These are phyloP conservation scores for Proterorhinus semilunaris DNA, from an alignment of 2,113 vertebrate genomes.

Conservation along the genomic window DNA sequence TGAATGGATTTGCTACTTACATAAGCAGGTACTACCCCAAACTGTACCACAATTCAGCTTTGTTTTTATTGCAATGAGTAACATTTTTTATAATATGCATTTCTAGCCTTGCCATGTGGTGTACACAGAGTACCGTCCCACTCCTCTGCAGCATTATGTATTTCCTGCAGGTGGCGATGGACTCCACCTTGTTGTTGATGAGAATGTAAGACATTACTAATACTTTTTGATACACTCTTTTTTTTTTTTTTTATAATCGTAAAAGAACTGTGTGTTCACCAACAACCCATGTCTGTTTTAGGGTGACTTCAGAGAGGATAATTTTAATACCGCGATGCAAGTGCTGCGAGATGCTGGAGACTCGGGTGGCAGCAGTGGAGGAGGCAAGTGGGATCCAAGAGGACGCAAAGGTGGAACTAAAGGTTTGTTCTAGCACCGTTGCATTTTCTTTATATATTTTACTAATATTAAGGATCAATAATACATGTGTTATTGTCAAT, in stretches of 20 bases:
- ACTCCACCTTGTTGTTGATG: conserved; percentile 96
- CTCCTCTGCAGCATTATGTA: conserved; percentile 96
- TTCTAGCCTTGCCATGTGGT: conserved; percentile 93
- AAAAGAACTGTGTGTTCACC: neutral
- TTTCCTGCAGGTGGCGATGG: conserved; percentile 98
- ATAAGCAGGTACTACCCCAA: conserved; percentile 84
- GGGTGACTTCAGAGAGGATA: conserved; percentile 98
- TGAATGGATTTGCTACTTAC: conserved; percentile 98
- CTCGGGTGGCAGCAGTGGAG: conserved; percentile 79
- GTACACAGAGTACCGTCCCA: conserved; percentile 96
- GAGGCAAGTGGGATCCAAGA: conserved; percentile 88
- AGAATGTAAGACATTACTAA: conserved; percentile 83
- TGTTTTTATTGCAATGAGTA: neutral
- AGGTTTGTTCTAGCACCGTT: conserved; percentile 64
- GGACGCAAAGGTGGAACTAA: conserved; percentile 92
- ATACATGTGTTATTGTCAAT: conserved; percentile 5
- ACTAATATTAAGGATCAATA: neutral
- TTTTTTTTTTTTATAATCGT: neutral
- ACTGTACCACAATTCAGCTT: neutral
- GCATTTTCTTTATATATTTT: neutral
- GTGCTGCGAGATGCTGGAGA: conserved; percentile 93
- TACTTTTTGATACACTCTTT: neutral
- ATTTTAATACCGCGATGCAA: conserved; percentile 98
- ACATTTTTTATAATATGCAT: conserved; percentile 16
- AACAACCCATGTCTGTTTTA: conserved; percentile 42